Base-by-base conservation (phyloP, 1,140 invertebrate genomes). In the Drosophila hydei region DNA sequence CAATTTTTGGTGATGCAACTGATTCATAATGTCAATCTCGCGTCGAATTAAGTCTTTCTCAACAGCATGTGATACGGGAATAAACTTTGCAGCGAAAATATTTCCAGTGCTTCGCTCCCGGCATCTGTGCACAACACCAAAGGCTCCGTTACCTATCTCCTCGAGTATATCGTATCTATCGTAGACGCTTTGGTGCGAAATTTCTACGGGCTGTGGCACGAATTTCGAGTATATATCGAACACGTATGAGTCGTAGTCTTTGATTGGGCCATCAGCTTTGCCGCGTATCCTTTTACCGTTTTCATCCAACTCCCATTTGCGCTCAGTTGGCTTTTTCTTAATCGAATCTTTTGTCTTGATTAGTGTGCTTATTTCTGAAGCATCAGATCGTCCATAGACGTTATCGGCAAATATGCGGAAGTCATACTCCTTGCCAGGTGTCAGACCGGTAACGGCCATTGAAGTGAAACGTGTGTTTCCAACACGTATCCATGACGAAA, bases 1-100 rank as follows among this genome's bases (percentile, higher is more conserved):
- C 19, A 99, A 93, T 92, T 99, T 99, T 43, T 96, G 96, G 93
- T 99, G 99, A 92, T 99, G 98, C 1, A 99, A 92, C 84, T 99
- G 97, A 92, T 99, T 99, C 98, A 99, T 99, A 48, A 99, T 98
- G 89, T 99, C 98, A 72, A 99, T 99, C 93, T 99, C 99, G 85
- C 99, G 98, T 71, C 97, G 95, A 58, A 99, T 99, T 0, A 99
- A 93, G 88, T 98, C 97, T 90, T 99, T 99, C 92, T 99, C 99
- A 94, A 97, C 96, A 12, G 96, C 95, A 87, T 98, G 97, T 0
- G 97, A 96, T 12, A 98, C 98, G 3, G 98, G 98, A 81, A 99
- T 99, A 92, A 99, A 99, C 93, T 99, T 99, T 40, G 98, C 99
- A 0, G 99, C 99, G 92, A 99, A 99, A 48, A 97, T 97, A 89